Base-by-base conservation (phyloP, 2,797 vertebrate genomes). In the Australoheros facetus region DNA sequence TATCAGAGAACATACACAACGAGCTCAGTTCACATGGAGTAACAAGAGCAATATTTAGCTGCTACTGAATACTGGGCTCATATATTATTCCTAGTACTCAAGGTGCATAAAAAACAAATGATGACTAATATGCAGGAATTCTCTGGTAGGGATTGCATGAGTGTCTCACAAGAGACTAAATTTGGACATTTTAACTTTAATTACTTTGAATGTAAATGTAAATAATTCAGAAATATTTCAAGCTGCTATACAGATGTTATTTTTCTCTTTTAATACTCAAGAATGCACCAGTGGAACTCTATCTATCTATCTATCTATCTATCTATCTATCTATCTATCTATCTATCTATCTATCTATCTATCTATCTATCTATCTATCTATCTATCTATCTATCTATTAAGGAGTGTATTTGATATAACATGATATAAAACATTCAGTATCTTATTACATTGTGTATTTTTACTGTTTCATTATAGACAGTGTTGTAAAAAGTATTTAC, bases 1-100 rank as follows among this genome's bases (percentile, higher is more conserved):
- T 59, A 85, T 91, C 85, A 92, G 83, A 90, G 77, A 82, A 85
- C 66, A 76, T 73, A 75, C 14, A 84, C 71, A 79, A 56, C 1
- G 37, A 77, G 58, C 73, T 7, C 54, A 77, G 83, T 80, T 92
- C 80, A 84, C 42, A 53, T 16, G 3, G 21, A 85, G 78, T 56
- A 69, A 75, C 86, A 77, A 75, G 26, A 85, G 39, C 2, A 1
- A 1, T 53, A 59, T 87, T 87, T 84, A 87, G 55, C 55, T 76
- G 77, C 28, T 54, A 16, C 70, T 85, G 80, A 81, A 88, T 83
- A 90, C 73, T 87, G 79, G 80, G 21, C 80, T 80, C 39, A 28
- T 73, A 77, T 72, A 73, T 77, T 19, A 76, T 9, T 26, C 12
- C 59, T 60, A 79, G 28, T 53, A 54, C 56, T 77, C 3, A 10